Base-by-base conservation (phyloP, 2,888 invertebrate species). In the Masnerella sp. region DNA sequence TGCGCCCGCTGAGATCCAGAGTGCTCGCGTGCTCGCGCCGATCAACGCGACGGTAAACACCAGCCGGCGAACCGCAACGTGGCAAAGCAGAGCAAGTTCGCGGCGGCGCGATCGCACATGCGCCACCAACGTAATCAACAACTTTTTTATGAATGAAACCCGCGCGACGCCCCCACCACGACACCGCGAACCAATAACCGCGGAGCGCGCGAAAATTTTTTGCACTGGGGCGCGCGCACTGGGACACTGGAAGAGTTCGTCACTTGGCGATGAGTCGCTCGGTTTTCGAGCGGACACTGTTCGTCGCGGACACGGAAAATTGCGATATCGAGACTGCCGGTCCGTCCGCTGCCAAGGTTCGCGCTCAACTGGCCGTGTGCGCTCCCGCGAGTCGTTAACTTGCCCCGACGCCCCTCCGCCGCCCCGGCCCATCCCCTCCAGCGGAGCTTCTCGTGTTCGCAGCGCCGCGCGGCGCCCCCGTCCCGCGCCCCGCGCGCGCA, bases 61-160 rank as follows among this genome's bases (percentile, higher is more conserved):
- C 54, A 38, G 8, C 5, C 45, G 17, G 36, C 25, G 11, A 9
- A 14, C 34, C 38, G 78, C 25, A 4, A 25, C 25, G 7, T 7
- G 7, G 7, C 7, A 25, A 4, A 4, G 25, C 25, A 25, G 25
- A 4, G 7, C 25, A 25, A 25, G 25, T 4, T 25, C 25, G 7
- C 25, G 25, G 25, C 7, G 25, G 25, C 25, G 7, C 25, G 25
- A 25, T 25, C 25, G 87, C 86, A 85, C 86, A 87, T 86, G 86
- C 86, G 86, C 86, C 83, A 77, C 77, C 76, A 80, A 82, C 81
- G 84, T 83, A 84, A 84, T 85, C 84, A 85, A 85, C 84, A 84
- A 84, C 83, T 84, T 85, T 87, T 87, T 87, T 87, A 87, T 87
- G 87, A 87, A 87, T 87, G 87, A 87, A 87, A 85, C 82, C 80